Evolutionary conservation across 2,888 invertebrate species (phyloP).

Genomic region (Lithophane socia): DNA sequence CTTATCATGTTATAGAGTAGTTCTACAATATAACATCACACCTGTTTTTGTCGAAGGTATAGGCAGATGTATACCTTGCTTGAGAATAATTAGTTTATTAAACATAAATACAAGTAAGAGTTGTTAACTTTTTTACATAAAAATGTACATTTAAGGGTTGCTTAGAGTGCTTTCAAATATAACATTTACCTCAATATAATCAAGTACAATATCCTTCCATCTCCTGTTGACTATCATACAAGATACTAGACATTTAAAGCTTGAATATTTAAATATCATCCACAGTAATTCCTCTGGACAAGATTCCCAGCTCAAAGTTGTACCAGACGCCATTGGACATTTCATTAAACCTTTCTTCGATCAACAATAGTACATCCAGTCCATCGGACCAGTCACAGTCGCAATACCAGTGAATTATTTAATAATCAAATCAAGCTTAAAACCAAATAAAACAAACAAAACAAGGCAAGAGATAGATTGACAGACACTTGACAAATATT

Average conservation of each 20-base stretch:
- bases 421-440: no score
- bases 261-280: slow-evolving; percentile 70
- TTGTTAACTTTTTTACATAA: neutral
- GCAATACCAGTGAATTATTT: neutral
- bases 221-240: slow-evolving; percentile 73
- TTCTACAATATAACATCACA: neutral
- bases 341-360: neutral
- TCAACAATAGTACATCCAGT: no score
- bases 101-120: no score
- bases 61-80: neutral
- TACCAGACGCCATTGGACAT: neutral
- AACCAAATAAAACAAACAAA: no score
- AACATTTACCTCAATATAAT: slow-evolving; percentile 70
- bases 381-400: neutral
- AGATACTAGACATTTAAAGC: slow-evolving; percentile 65
- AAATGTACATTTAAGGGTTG: neutral
- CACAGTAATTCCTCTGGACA: slow-evolving; percentile 74
- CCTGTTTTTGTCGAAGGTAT: neutral
- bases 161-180: neutral
- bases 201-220: slow-evolving; percentile 71
- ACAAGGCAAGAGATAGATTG: no score
- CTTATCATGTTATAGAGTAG: neutral
- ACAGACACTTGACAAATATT: no score
- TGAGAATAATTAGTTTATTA: no score
- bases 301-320: slow-evolving; percentile 61